A percentile compares a stretch with the other conserved stretches of the same genome.
Evolutionary conservation across 2,113 vertebrate species (phyloP).

Genomic region (Shinisaurus crocodilurus): DNA sequence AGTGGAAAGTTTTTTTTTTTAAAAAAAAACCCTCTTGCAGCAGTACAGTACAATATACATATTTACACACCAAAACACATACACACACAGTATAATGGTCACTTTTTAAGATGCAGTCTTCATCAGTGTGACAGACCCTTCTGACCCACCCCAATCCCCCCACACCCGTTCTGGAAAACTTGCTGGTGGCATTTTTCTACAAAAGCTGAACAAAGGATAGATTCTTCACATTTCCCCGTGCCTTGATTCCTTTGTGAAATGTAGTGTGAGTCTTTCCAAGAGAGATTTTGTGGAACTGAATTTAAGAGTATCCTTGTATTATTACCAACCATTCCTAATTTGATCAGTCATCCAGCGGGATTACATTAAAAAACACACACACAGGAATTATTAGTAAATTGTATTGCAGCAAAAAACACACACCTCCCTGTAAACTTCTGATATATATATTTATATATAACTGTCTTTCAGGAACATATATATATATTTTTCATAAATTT

Average conservation of each 20-base stretch:
- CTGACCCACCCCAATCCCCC: conserved; percentile 15
- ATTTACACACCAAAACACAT: conserved; percentile 70
- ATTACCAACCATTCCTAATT: conserved; percentile 58
- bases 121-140: conserved; percentile 66
- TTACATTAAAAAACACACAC: conserved; percentile 59
- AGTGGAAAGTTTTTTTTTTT: conserved; percentile 73
- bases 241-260: conserved; percentile 68
- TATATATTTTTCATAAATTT: conserved; percentile 82
- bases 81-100: conserved; percentile 77
- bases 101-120: conserved; percentile 72
- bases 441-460: conserved; percentile 76
- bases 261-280: conserved; percentile 75
- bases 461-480: conserved; percentile 79
- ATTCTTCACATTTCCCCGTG: conserved; percentile 53
- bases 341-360: conserved; percentile 59
- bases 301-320: conserved; percentile 54
- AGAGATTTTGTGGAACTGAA: conserved; percentile 63
- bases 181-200: conserved; percentile 72
- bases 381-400: conserved; percentile 74
- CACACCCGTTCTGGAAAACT: conserved; percentile 46
- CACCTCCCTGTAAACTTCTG: conserved; percentile 71
- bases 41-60: conserved; percentile 79
- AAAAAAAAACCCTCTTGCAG: conserved; percentile 74
- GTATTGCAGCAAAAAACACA: conserved; percentile 75
- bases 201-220: conserved; percentile 57